Evolutionary conservation across 2,888 invertebrate species (phyloP).

Genomic region (Eupelmus urozonus): DNA sequence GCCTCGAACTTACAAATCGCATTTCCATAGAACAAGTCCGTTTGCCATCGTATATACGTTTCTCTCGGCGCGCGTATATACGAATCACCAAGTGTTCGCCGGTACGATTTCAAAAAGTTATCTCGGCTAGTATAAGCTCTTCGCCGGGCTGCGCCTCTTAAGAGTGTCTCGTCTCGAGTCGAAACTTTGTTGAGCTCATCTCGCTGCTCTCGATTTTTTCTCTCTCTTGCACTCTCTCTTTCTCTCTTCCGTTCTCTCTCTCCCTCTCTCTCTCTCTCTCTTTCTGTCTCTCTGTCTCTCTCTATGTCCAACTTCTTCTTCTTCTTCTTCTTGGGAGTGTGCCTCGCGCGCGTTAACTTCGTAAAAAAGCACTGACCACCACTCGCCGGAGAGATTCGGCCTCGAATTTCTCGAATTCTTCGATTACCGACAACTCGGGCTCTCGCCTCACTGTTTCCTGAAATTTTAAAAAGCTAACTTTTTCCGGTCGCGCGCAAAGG

Average conservation of each 20-base stretch:
- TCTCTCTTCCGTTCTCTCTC: not conserved
- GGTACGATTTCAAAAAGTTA: conserved; percentile 63
- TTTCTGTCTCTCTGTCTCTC: conserved; percentile 1
- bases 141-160: conserved; percentile 11
- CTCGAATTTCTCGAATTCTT: conserved; percentile 57
- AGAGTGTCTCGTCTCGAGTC: conserved; percentile 47
- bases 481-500: not conserved
- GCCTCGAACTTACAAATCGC: conserved; percentile 70
- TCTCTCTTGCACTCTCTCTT: not conserved
- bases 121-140: conserved; percentile 56
- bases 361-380: conserved; percentile 57
- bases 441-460: conserved; percentile 29
- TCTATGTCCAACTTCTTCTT: not conserved
- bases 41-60: conserved; percentile 46
- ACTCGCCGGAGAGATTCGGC: conserved; percentile 52
- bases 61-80: conserved; percentile 13
- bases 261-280: not conserved
- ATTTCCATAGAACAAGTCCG: conserved; percentile 73
- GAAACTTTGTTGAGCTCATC: conserved; percentile 43
- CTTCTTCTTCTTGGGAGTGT: conserved; percentile 8
- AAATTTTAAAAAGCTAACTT: conserved; percentile 56
- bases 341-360: conserved; percentile 37
- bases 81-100: not conserved
- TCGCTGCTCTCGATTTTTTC: conserved; percentile 10
- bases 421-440: conserved; percentile 48